Evolutionary conservation across 2,888 invertebrate species (phyloP), one percentile per base, ranked within the genome.

Genomic region (Eucera pruinosa): DNA sequence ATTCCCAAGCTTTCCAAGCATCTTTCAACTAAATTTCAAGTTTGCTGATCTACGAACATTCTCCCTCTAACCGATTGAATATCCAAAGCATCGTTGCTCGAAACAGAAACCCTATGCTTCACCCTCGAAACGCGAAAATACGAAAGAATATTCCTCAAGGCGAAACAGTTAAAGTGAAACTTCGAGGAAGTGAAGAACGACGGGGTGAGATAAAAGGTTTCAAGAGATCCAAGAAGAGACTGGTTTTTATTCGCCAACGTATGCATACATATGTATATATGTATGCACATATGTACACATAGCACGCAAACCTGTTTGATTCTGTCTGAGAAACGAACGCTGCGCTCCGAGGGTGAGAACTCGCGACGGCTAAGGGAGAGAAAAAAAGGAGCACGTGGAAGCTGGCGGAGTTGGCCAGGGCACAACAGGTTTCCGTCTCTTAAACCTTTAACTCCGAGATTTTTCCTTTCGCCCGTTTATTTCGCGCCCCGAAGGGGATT

Each of bases 341-440:
- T 58, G 33, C 60, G 45, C 67, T 50, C 66, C 66, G 71, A 80
- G 83, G 78, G 83, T 70, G 75, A 75, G 83, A 83, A 81, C 72
- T 58, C 72, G 78, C 78, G 68, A 75, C 69, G 70, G 57, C 67
- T 45, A 30, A 36, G 43, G 39, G 43, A 43, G 3, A 33, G 7
- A 7, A 15, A 48, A 65, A 67, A 72, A 61, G 65, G 68, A 67
- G 47, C 50, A 33, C 60, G 57, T 36, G 50, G n/a, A 45, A 47
- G 47, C 52, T 61, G 30, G 30, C 23, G 45, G 64, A 61, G 76
- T 76, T 71, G 50, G 41, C 68, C 62, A 52, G 45, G 27, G 78
- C 80, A 82, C 83, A 82, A 82, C 82, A 82, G 82, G 82, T 82
- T 74, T 80, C 80, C 83, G 78, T 75, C 82, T 80, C 68, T 82